Percentiles rank a stretch among this genome's conserved stretches.
Evolutionary conservation across 37 sponge, comb jelly and placozoan genomes (phyloP).

Genomic region (Cliona cf. orientalis): DNA sequence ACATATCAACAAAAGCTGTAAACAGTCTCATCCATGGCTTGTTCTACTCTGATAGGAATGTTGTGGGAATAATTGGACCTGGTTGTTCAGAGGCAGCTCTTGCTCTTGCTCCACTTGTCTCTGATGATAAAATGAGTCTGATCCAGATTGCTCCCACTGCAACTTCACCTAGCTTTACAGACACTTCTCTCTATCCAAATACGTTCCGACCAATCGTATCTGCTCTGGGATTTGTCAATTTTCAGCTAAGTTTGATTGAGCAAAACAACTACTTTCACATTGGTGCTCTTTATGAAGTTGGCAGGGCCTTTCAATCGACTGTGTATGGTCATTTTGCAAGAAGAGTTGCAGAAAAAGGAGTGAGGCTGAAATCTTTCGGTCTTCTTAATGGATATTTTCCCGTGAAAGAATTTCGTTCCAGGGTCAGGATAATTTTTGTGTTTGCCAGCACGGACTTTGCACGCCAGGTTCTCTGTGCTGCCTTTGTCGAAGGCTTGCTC

Average conservation of each 20-base stretch:
- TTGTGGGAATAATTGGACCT: conserved; percentile 41
- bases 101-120: background rate
- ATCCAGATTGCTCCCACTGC: background rate
- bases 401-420: background rate
- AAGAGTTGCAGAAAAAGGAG: background rate
- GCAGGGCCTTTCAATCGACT: background rate
- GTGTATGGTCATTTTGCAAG: background rate
- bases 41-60: background rate
- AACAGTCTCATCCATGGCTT: background rate
- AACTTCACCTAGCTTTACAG: conserved; percentile 1
- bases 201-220: conserved; percentile 9
- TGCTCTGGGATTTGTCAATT: background rate
- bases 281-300: conserved; percentile 3
- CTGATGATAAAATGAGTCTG: background rate
- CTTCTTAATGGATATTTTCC: background rate
- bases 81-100: conserved; percentile 36
- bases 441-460: conserved; percentile 4
- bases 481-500: background rate
- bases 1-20: background rate
- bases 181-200: background rate
- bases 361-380: too few relatives aligned
- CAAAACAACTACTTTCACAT: background rate
- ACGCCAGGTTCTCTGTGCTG: conserved; percentile 5
- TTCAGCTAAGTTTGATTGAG: background rate
- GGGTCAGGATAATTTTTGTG: conserved; percentile 17